phyloP scores from a whole-genome alignment of 2,797 vertebrate genomes.

The Anguilla marmorata region DNA sequence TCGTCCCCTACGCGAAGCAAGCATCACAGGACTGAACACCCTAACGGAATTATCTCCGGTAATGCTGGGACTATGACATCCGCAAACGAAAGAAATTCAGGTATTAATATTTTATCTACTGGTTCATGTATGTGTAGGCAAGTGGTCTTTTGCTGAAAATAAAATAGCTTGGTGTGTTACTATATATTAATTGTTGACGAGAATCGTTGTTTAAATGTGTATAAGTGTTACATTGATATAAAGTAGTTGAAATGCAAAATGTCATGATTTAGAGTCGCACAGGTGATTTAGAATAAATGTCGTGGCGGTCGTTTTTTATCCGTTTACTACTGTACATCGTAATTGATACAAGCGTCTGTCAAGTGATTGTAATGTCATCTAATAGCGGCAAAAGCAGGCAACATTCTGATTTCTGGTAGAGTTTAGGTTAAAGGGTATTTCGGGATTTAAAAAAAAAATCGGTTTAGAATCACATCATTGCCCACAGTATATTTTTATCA shows the following conservation, averaged over 20 bases:
- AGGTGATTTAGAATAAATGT: neutral
- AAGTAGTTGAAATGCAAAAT: neutral
- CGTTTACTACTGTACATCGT: neutral
- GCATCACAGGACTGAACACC: no score
- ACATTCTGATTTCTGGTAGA: neutral
- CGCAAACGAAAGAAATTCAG: slow-evolving; percentile 11
- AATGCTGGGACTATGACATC: slow-evolving; percentile 10
- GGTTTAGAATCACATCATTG: neutral
- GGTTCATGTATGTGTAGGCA: neutral
- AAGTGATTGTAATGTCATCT: neutral
- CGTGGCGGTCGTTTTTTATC: neutral
- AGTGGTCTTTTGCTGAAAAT: neutral
- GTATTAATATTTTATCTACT: neutral
- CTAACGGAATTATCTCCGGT: neutral
- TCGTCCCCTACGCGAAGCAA: neutral
- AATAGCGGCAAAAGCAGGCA: neutral
- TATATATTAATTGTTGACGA: neutral
- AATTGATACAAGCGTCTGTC: neutral
- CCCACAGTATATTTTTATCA: neutral
- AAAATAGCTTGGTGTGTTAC: neutral
- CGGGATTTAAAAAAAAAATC: neutral
- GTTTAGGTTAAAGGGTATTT: neutral
- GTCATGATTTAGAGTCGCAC: neutral
- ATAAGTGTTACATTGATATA: neutral
- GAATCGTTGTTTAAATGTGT: neutral